Percentiles rank a stretch among this genome's conserved stretches.
Evolutionary conservation across 2,113 vertebrate species (phyloP).

Genomic region (Silurus glanis): DNA sequence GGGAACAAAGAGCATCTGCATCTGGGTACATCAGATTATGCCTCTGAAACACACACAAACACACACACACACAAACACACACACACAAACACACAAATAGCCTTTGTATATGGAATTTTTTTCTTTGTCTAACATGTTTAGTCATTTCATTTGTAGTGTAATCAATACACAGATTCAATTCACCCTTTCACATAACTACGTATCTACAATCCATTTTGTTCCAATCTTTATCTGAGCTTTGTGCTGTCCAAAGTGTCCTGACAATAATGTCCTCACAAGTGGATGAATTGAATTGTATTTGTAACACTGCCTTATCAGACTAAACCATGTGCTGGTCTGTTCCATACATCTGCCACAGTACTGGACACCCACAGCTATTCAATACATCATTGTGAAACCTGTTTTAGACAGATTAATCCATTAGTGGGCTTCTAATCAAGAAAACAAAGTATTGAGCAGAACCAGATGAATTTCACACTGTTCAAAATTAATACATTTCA

Average conservation of each 20-base stretch:
- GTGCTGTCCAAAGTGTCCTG: background rate
- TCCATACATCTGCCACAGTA: slow-evolving; percentile 10
- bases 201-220: background rate
- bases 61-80: background rate
- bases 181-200: background rate
- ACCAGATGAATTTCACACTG: background rate
- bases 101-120: no score
- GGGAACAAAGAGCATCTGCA: slow-evolving; percentile 33
- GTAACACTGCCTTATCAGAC: slow-evolving; percentile 9
- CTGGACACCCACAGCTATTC: background rate
- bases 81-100: background rate
- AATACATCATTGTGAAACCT: background rate
- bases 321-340: background rate
- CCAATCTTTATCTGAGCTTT: background rate
- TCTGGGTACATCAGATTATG: slow-evolving; percentile 41
- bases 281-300: background rate
- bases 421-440: background rate
- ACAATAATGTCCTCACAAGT: background rate
- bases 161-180: background rate
- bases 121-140: no score
- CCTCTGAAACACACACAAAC: background rate
- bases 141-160: background rate
- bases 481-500: no score
- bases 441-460: background rate
- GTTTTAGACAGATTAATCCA: background rate